These are phyloP conservation scores for Gnathonemus longibarbis DNA, from an alignment of 2,113 vertebrate species.

Conservation along the genomic window DNA sequence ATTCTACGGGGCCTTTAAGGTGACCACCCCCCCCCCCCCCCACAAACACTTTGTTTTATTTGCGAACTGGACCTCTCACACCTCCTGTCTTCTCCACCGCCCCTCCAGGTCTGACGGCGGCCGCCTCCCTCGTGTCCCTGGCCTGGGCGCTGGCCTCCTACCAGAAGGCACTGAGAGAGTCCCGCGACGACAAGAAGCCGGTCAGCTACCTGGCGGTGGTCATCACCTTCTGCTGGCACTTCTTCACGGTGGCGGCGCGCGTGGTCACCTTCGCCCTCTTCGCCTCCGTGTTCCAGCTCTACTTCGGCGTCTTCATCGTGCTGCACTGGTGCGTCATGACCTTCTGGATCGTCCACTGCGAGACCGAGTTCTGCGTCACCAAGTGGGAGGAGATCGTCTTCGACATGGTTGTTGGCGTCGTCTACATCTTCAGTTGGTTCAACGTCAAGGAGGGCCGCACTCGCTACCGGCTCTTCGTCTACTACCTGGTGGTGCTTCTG, in stretches of 20 bases:
- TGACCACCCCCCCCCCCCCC: not conserved
- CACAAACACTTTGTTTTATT: not conserved
- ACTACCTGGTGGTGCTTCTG: constrained; percentile 91
- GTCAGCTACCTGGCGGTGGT: constrained; percentile 93
- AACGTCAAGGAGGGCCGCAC: constrained; percentile 97
- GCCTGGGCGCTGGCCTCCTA: constrained; percentile 97
- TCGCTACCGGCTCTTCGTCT: constrained; percentile 91
- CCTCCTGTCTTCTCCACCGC: constrained; percentile 24
- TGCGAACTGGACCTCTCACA: not conserved
- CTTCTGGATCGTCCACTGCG: constrained; percentile 99
- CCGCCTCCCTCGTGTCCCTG: constrained; percentile 92
- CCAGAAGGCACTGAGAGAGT: constrained; percentile 93
- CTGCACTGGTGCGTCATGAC: constrained; percentile 99
- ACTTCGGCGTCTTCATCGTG: constrained; percentile 98
- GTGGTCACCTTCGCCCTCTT: constrained; percentile 98
- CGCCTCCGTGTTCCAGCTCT: constrained; percentile 95
- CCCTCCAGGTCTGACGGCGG: constrained; percentile 86
- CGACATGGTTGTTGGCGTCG: constrained; percentile 98
- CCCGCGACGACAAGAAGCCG: constrained; percentile 93
- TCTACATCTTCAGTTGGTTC: constrained; percentile 99
- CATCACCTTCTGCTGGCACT: constrained; percentile 99
- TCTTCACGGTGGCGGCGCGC: constrained; percentile 94
- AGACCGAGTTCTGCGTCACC: constrained; percentile 97
- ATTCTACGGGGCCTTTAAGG: not conserved
- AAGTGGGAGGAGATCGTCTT: constrained; percentile 99